Base-by-base conservation (phyloP, 1,140 invertebrate species). In the Heliconius hermathena region DNA sequence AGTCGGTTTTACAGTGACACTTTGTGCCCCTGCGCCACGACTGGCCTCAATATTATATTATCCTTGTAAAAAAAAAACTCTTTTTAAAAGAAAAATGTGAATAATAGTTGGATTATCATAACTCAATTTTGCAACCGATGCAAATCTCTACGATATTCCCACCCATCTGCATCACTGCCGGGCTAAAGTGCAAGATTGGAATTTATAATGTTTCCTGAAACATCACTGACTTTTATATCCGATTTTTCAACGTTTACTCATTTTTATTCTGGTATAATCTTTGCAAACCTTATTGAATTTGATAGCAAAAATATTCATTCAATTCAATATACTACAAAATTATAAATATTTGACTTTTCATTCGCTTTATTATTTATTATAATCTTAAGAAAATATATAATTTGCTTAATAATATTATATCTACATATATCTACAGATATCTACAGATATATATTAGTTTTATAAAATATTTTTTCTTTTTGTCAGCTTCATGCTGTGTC, bases 71-170 rank as follows among this genome's bases (percentile, higher is more conserved):
- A 66, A 20, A 9, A 29, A 26, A 66, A 66, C 1, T 18, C 3
- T 3, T 60, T 60, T 54, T 57, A 57, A 22, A 26, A 29, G 26
- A 66, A 66, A 66, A 66, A 66, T 81, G 89, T 88, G 89, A 92
- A 86, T 90, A 90, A 89, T 90, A 89, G 87, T 87, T 82, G 84
- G 88, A 91, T 91, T 90, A 91, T 84, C 87, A 91, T 92, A 94
- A 91, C 85, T 90, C 86, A 89, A 86, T 89, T 91, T 90, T 85
- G 89, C 87, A 83, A 83, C 83, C 81, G 88, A 92, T 91, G 91
- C 88, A 90, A 90, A 91, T 89, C 85, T 77, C 70, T 87, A 84
- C 76, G 86, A 89, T 89, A 87, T 89, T 88, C 84, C 82, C 75
- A 71, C 83, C 85, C 79, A 89, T 91, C 87, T 91, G 87, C 88